These are phyloP conservation scores for Noctua pronuba DNA, from an alignment of 2,888 invertebrate species.

Conservation along the genomic window DNA sequence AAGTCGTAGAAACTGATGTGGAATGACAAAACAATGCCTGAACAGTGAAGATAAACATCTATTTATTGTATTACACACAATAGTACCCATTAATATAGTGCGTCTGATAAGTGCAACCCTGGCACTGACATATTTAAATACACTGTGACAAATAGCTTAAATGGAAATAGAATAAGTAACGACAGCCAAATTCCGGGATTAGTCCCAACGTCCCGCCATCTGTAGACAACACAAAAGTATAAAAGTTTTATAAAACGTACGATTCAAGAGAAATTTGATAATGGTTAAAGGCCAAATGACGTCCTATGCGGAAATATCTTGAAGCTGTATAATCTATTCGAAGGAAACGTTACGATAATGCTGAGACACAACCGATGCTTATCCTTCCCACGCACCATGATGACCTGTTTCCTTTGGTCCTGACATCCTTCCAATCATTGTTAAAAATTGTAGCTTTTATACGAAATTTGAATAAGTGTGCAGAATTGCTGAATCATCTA, in stretches of 20 bases:
- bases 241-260: not conserved
- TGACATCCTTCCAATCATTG: slow-evolving; percentile 24
- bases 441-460: slow-evolving; percentile 5
- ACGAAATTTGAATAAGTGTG: not conserved
- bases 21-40: slow-evolving; percentile 50
- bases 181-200: not conserved
- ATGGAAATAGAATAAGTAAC: not conserved
- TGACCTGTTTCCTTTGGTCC: slow-evolving; percentile 37
- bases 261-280: not conserved
- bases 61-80: slow-evolving; percentile 46
- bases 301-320: slow-evolving; percentile 25
- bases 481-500: not conserved
- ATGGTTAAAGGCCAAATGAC: slow-evolving; percentile 10
- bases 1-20: slow-evolving; percentile 22
- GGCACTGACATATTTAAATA: slow-evolving; percentile 68
- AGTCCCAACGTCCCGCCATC: not conserved
- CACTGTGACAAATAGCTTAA: not conserved
- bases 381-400: slow-evolving; percentile 48
- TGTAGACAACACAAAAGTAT: not conserved
- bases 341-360: slow-evolving; percentile 35
- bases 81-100: slow-evolving; percentile 44
- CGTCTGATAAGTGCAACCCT: slow-evolving; percentile 67
- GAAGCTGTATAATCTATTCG: slow-evolving; percentile 16
- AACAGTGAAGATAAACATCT: slow-evolving; percentile 36
- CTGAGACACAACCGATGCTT: slow-evolving; percentile 41